These are phyloP conservation scores for Meleagris gallopavo DNA, from an alignment of 2,113 vertebrate species.

Conservation along the genomic window DNA sequence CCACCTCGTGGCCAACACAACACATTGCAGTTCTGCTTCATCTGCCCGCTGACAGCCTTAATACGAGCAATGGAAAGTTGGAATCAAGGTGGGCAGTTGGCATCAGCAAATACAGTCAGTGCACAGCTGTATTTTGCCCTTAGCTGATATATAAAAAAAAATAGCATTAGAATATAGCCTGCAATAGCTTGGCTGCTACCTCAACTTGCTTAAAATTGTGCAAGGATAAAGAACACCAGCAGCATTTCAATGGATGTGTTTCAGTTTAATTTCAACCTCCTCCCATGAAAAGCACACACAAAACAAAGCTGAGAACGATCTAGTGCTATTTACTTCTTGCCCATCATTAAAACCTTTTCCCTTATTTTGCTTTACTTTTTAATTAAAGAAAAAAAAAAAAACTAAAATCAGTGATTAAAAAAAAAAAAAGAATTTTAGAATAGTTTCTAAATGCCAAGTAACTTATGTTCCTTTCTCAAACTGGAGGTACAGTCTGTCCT, in stretches of 20 bases:
- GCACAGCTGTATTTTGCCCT: not conserved
- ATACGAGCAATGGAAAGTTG: rapidly evolving
- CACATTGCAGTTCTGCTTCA: not conserved
- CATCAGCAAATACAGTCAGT: not conserved
- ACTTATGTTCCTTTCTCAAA: not conserved
- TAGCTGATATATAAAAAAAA: not conserved
- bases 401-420: not conserved
- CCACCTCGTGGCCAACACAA: not conserved
- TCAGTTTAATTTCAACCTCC: conserved; percentile 1
- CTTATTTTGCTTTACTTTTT: not conserved
- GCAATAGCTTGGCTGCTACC: conserved; percentile 27
- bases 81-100: not conserved
- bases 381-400: not conserved
- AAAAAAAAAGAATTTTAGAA: not conserved
- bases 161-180: conserved; percentile 54
- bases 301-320: conserved; percentile 3
- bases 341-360: not conserved
- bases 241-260: conserved; percentile 10
- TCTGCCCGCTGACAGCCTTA: rapidly evolving
- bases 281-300: not conserved
- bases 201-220: conserved; percentile 24
- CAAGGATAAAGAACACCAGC: conserved; percentile 48
- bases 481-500: not conserved
- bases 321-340: not conserved
- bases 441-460: not conserved